Conservation (phyloP, 2,888 invertebrate genomes). For the Parnassius mnemosyne region DNA sequence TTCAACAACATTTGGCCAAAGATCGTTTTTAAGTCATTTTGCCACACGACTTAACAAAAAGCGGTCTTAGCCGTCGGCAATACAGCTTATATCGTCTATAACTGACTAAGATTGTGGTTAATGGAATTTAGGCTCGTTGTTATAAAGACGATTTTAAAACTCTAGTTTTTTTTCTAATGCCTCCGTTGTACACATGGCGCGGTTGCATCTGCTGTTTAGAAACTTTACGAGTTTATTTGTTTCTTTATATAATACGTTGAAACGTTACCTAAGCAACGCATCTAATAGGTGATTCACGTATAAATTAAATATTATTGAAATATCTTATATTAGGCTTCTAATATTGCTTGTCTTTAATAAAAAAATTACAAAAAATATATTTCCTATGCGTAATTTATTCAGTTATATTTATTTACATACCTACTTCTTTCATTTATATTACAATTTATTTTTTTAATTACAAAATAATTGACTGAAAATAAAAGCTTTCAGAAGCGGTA, state of each 20-base stretch:
- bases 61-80: slow-evolving; percentile 11
- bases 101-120: slow-evolving; percentile 3
- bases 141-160: slow-evolving; percentile 26
- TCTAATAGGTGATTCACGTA: background rate
- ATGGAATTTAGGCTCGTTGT: slow-evolving; percentile 25
- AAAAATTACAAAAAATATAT: no score
- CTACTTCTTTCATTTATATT: no score
- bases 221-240: slow-evolving; percentile 18
- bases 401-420: no score
- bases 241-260: slow-evolving; percentile 14
- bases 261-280: background rate
- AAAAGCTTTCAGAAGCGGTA: no score
- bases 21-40: slow-evolving; percentile 25
- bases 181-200: slow-evolving; percentile 40
- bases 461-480: no score
- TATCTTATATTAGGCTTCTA: no score
- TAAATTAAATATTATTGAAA: no score
- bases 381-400: no score
- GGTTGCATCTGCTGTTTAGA: slow-evolving; percentile 44
- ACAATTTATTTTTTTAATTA: no score
- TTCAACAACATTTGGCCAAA: slow-evolving; percentile 48
- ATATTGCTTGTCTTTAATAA: no score
- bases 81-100: slow-evolving; percentile 10
- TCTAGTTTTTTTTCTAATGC: slow-evolving; percentile 41
- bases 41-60: slow-evolving; percentile 18